phyloP scores from a whole-genome alignment of 2,113 vertebrate genomes.

The Hydrochoerus hydrochaeris region DNA sequence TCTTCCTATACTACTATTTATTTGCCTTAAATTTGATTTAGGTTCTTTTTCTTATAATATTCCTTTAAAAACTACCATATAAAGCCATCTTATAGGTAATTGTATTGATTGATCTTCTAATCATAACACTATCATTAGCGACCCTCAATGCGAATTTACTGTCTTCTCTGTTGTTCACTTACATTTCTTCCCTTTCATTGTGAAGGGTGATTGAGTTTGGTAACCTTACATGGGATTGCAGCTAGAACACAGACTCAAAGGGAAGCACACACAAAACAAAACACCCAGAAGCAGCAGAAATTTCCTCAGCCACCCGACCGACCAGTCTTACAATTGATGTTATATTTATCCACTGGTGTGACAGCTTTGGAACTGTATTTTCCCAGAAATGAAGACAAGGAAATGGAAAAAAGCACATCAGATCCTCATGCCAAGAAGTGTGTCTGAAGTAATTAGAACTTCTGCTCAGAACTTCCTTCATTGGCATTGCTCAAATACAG shows the following conservation, averaged over 20 bases:
- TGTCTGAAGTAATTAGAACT: constrained; percentile 76
- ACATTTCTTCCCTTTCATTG: not conserved
- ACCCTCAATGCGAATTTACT: not conserved
- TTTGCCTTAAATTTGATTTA: not conserved
- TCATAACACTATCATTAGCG: not conserved
- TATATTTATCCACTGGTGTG: constrained; percentile 23
- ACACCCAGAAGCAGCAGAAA: constrained; percentile 25
- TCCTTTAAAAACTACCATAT: not conserved
- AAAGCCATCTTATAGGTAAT: constrained; percentile 38
- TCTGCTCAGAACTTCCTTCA: constrained; percentile 74
- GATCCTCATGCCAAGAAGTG: constrained; percentile 48
- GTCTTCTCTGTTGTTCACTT: not conserved
- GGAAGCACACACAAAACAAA: not conserved
- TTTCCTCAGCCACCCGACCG: constrained; percentile 33
- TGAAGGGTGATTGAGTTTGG: constrained; percentile 53
- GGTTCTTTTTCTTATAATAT: not conserved
- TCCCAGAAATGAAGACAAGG: constrained; percentile 49
- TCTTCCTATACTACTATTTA: not conserved
- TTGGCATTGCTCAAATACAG: constrained; percentile 75
- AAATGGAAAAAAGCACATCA: constrained; percentile 38
- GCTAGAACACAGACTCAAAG: constrained; percentile 14
- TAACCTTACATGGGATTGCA: not conserved
- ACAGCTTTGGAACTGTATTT: constrained; percentile 52
- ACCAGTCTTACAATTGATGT: not conserved
- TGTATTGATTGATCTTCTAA: constrained; percentile 46